Conservation (phyloP, 2,888 invertebrate genomes). For the Morpho helenor region DNA sequence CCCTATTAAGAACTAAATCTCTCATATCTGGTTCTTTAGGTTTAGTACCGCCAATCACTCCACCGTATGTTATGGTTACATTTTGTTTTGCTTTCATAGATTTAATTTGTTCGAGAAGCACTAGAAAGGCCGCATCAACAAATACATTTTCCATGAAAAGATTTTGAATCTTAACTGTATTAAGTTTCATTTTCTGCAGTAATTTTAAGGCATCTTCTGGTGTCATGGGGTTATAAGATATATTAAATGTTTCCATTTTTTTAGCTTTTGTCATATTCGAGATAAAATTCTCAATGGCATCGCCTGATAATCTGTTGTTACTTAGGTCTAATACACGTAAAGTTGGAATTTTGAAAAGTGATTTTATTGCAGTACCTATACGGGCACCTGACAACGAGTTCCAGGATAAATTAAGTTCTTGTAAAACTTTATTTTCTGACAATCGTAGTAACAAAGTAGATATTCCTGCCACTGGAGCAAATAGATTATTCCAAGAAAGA, state of each 20-base stretch:
- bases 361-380: conserved; percentile 39
- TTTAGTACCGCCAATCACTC: conserved; percentile 30
- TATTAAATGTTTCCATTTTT: conserved; percentile 43
- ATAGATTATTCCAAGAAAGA: conserved; percentile 56
- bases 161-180: conserved; percentile 38
- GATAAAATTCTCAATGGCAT: conserved; percentile 37
- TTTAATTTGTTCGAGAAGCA: conserved; percentile 33
- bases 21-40: conserved; percentile 39
- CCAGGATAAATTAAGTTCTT: conserved; percentile 54
- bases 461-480: conserved; percentile 34
- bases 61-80: conserved; percentile 43
- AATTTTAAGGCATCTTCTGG: conserved; percentile 41
- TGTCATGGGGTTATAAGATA: conserved; percentile 53
- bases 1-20: conserved; percentile 47
- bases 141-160: conserved; percentile 48
- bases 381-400: conserved; percentile 42
- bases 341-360: conserved; percentile 35
- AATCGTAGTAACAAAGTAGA: conserved; percentile 37
- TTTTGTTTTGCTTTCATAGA: conserved; percentile 35
- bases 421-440: conserved; percentile 39
- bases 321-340: conserved; percentile 43
- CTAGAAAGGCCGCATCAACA: conserved; percentile 40
- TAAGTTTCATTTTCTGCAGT: conserved; percentile 37
- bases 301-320: conserved; percentile 46
- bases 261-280: conserved; percentile 36